phyloP scores from a whole-genome alignment of 2,888 invertebrate species.

The Lasioglossum pauxillum region DNA sequence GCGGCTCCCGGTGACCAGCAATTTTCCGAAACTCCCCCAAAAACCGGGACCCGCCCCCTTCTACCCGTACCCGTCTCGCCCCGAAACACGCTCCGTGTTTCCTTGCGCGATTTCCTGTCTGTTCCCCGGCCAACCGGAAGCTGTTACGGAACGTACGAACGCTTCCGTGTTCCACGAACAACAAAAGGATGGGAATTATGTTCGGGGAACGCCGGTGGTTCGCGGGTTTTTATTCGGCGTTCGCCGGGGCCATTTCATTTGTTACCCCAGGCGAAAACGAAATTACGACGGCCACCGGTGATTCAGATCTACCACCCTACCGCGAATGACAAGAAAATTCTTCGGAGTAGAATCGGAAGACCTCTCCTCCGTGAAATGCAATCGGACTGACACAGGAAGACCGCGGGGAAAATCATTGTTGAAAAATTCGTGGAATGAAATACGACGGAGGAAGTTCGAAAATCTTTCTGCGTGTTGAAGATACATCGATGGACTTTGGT shows the following conservation, averaged over 20 bases:
- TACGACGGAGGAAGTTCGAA: neutral
- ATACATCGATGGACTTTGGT: too few species aligned
- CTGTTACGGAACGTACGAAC: slow-evolving; percentile 3
- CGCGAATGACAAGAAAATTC: neutral
- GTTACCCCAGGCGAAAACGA: neutral
- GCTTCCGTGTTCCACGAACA: slow-evolving; percentile 11
- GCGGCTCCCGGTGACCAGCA: slow-evolving; percentile 21
- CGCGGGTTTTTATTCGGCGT: slow-evolving; percentile 4
- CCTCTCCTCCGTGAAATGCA: neutral
- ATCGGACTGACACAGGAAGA: neutral
- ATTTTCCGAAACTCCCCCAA: slow-evolving; percentile 44
- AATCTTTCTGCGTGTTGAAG: too few species aligned
- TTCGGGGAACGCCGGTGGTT: neutral
- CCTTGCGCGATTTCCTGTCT: slow-evolving; percentile 25
- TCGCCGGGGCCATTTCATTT: neutral
- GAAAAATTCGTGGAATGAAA: neutral
- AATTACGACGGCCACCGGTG: neutral
- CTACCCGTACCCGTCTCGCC: neutral
- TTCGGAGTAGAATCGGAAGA: neutral
- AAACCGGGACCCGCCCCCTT: neutral
- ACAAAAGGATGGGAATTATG: slow-evolving; percentile 32
- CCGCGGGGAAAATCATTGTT: neutral
- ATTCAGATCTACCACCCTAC: neutral
- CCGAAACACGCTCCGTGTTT: neutral
- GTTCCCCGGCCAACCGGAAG: slow-evolving; percentile 11